Base-by-base conservation (phyloP, 2,888 invertebrate genomes). In the Dryobotodes eremita region DNA sequence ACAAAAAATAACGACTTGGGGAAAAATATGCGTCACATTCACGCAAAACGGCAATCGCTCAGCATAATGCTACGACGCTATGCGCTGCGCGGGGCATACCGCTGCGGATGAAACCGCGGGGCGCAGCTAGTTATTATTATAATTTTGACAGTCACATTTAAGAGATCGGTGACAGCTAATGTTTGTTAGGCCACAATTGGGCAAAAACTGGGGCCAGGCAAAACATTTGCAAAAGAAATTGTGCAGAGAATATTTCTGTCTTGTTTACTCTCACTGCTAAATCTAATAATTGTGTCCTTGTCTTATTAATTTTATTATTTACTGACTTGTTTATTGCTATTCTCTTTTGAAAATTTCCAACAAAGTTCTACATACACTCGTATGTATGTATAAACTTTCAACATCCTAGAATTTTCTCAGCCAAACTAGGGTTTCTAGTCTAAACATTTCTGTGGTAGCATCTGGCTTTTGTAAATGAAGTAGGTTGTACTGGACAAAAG, bases 381-480 rank as follows among this genome's bases (percentile, higher is more conserved):
- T 36, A 11, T 64, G 26, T 57, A 20, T 57, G 64, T 48, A 53
- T 20, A 82, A 50, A 75, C 50, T 66, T 72, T 62, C 48, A 72
- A 61, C 53, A 53, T 31, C 53, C 66, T 55, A 76, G 36, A 23
- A 36, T 66, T 61, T 76, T 46, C 36, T 31, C 17, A 48, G 36
- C 59, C 13, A 79, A 36, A 61, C 83, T 76, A 26, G 20, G 23
- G 46, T 61, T 83, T 55, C 17, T 23, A 83, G 46, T 48, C 46
- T 59, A 76, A 83, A 83, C 65, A 68, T 76, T 83, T 77, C 8
- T 5, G 42, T n/a, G 82, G 79, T 62, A 68, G 26, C 83, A 83
- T 80, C 83, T 80, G 79, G 70, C 57, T 79, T 84, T 79, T 62
- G 79, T 84, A 79, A 71, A 82, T 84, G 61, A 79, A 76, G 83